These are phyloP conservation scores for Halictus quadricinctus DNA, from an alignment of 2,888 invertebrate species.

Conservation along the genomic window DNA sequence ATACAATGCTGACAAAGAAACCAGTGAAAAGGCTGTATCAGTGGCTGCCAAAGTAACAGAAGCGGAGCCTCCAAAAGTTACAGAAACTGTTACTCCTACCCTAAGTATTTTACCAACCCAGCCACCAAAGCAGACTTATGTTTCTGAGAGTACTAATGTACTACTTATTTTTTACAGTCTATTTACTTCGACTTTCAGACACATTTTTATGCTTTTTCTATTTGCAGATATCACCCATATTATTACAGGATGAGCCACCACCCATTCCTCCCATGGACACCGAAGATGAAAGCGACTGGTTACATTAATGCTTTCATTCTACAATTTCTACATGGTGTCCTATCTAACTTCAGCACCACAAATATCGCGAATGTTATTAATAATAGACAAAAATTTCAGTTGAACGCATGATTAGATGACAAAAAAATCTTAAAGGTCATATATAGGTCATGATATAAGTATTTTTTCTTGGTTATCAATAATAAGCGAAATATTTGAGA, in stretches of 20 bases:
- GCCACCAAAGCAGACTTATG: constrained; percentile 10
- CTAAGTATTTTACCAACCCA: background rate
- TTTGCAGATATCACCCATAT: constrained; percentile 64
- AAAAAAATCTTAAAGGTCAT: background rate
- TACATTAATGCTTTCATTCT: constrained; percentile 18
- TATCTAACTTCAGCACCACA: background rate
- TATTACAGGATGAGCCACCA: constrained; percentile 71
- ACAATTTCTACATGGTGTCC: background rate
- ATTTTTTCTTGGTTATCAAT: background rate
- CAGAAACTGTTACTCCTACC: background rate
- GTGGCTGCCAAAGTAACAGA: constrained; percentile 16
- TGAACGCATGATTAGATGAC: background rate
- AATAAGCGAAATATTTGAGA: background rate
- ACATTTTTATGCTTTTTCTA: constrained; percentile 28
- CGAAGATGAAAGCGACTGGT: constrained; percentile 62
- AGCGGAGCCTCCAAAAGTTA: constrained; percentile 8
- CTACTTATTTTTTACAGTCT: background rate
- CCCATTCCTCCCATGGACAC: constrained; percentile 73
- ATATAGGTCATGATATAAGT: background rate
- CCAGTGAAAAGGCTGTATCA: constrained; percentile 14
- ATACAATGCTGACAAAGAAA: constrained; percentile 50
- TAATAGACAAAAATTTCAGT: background rate
- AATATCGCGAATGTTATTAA: background rate
- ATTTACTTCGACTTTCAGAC: constrained; percentile 5
- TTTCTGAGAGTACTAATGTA: constrained; percentile 29